A percentile compares a stretch with the other conserved stretches of the same genome.
These are phyloP conservation scores for Loripinus fragilis DNA, from an alignment of 2,888 invertebrate genomes.

Conservation along the genomic window DNA sequence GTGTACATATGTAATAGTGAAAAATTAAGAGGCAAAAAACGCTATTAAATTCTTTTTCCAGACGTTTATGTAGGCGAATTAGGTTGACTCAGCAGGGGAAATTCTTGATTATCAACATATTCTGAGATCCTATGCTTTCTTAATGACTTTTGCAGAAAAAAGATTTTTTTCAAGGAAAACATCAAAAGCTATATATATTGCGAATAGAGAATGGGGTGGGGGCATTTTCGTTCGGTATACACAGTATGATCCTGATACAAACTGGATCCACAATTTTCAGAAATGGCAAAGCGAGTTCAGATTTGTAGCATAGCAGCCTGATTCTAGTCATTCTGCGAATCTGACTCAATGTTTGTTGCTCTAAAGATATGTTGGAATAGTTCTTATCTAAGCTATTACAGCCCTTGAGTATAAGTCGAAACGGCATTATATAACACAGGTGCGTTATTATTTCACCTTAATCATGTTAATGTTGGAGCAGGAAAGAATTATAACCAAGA, in stretches of 20 bases:
- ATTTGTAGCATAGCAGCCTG: no score
- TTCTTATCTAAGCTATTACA: not conserved
- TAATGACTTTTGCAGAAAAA: conserved; percentile 18
- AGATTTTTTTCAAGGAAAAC: no score
- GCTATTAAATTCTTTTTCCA: not conserved
- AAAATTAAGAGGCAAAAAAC: not conserved
- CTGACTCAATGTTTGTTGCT: no score
- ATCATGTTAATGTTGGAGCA: not conserved
- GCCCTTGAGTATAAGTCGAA: not conserved
- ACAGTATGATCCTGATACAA: no score
- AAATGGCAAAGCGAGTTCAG: no score
- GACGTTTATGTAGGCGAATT: not conserved
- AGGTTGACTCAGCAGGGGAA: conserved; percentile 16
- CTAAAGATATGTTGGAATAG: no score
- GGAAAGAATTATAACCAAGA: not conserved
- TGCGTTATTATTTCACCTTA: conserved; percentile 10
- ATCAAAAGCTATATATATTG: no score
- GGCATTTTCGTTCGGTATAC: no score
- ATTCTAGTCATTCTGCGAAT: no score
- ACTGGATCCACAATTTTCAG: no score
- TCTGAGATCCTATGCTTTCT: not conserved
- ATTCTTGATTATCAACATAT: conserved; percentile 19
- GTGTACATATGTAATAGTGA: not conserved
- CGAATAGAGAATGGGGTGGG: no score
- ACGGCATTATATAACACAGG: conserved; percentile 4